Percentiles rank a stretch among this genome's conserved stretches.
These are phyloP conservation scores for Astropecten irregularis DNA, from an alignment of 53 echinoderm and acorn worm genomes.

Conservation along the genomic window DNA sequence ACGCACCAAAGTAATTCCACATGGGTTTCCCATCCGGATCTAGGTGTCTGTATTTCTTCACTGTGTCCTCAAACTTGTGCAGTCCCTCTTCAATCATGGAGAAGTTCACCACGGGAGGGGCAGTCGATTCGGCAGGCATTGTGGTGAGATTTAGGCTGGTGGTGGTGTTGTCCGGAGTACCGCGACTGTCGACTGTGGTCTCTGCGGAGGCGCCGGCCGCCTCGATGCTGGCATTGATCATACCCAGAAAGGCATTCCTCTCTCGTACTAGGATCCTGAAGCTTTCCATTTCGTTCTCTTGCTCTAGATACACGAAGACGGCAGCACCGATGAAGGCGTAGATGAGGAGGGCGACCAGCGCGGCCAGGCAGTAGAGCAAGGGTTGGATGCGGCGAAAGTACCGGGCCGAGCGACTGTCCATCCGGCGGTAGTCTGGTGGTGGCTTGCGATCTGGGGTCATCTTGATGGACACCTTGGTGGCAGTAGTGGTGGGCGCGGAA, in stretches of 20 bases:
- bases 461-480: slow-evolving; percentile 18
- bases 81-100: neutral
- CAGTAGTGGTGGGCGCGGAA: neutral
- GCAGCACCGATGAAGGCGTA: slow-evolving; percentile 90
- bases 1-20: slow-evolving; percentile 86
- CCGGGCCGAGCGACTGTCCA: slow-evolving; percentile 51
- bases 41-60: slow-evolving; percentile 31
- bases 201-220: neutral
- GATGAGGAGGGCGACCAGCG: slow-evolving; percentile 65
- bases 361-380: slow-evolving; percentile 56
- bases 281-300: slow-evolving; percentile 19
- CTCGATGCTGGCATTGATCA: slow-evolving; percentile 12
- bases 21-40: slow-evolving; percentile 48
- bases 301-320: slow-evolving; percentile 72
- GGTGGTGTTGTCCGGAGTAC: neutral
- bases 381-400: slow-evolving; percentile 65
- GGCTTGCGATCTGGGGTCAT: slow-evolving; percentile 2
- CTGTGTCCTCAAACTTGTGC: neutral
- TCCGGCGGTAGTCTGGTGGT: slow-evolving; percentile 36
- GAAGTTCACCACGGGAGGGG: neutral
- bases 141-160: neutral
- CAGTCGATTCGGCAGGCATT: neutral
- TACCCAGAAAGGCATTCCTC: slow-evolving; percentile 35
- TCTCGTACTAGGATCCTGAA: neutral
- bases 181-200: neutral